Conservation (phyloP, 2,888 invertebrate species). For the Lithodes maja region DNA sequence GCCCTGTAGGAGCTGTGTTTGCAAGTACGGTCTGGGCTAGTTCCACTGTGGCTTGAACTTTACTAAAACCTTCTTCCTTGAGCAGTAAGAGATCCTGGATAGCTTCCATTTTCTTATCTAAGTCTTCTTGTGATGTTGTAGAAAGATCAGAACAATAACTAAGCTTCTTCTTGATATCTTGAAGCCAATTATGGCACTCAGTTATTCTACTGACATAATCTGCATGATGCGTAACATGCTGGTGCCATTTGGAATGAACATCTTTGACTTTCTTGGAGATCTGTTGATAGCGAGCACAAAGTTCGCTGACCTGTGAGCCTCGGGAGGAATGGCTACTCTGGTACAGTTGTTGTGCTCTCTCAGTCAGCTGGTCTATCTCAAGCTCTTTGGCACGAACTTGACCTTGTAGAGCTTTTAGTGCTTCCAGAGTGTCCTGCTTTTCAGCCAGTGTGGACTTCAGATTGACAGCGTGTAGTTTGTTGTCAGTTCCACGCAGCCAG, state of each 20-base stretch:
- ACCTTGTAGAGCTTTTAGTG: conserved; percentile 85
- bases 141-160: conserved; percentile 89
- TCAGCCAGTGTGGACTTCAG: conserved; percentile 87
- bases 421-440: conserved; percentile 89
- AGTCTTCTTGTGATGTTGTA: conserved; percentile 87
- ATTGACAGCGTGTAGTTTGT: conserved; percentile 89
- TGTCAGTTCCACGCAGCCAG: conserved; percentile 93
- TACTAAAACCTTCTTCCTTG: conserved; percentile 94
- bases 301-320: conserved; percentile 87
- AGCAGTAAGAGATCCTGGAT: conserved; percentile 90
- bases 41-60: conserved; percentile 91
- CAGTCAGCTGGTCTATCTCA: conserved; percentile 94
- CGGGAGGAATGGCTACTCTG: conserved; percentile 84
- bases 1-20: conserved; percentile 92
- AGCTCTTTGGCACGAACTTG: conserved; percentile 92
- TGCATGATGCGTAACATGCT: conserved; percentile 90
- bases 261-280: conserved; percentile 93
- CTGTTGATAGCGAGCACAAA: conserved; percentile 94
- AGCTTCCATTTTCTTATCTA: conserved; percentile 88
- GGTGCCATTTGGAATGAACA: conserved; percentile 92
- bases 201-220: conserved; percentile 88
- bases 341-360: conserved; percentile 89
- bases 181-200: conserved; percentile 89
- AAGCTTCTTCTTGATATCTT: conserved; percentile 87
- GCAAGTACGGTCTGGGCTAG: conserved; percentile 92